These are phyloP conservation scores for Cheilinus undulatus DNA, from an alignment of 2,113 vertebrate genomes.

Conservation along the genomic window DNA sequence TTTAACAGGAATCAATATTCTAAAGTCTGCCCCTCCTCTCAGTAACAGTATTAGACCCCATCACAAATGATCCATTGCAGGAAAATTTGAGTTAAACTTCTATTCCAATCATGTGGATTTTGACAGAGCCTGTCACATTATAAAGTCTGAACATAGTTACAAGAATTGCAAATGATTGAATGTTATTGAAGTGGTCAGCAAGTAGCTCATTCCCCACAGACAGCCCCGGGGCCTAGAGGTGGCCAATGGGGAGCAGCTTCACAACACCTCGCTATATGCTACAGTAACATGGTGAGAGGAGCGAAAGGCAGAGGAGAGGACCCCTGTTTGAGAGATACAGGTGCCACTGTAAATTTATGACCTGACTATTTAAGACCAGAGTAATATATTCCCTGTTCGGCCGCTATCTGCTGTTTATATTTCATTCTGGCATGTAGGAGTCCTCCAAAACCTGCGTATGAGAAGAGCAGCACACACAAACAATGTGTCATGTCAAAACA, in stretches of 20 bases:
- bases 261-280: constrained; percentile 55
- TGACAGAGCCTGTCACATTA: constrained; percentile 81
- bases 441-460: constrained; percentile 16
- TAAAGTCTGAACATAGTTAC: constrained; percentile 79
- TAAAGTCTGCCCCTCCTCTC: constrained; percentile 49
- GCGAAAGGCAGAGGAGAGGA: constrained; percentile 44
- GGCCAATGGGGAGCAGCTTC: constrained; percentile 71
- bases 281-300: constrained; percentile 31
- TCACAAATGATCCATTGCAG: constrained; percentile 71
- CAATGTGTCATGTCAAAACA: background rate
- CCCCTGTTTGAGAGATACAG: constrained; percentile 48
- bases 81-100: constrained; percentile 67
- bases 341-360: constrained; percentile 68
- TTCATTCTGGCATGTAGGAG: constrained; percentile 28
- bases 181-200: constrained; percentile 81
- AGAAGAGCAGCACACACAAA: constrained; percentile 20
- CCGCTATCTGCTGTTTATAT: constrained; percentile 16
- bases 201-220: constrained; percentile 76
- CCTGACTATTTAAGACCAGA: constrained; percentile 58
- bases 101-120: constrained; percentile 73
- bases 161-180: constrained; percentile 79
- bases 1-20: constrained; percentile 69
- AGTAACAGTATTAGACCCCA: constrained; percentile 54
- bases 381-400: constrained; percentile 55
- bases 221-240: constrained; percentile 68